Evolutionary conservation across 2,888 invertebrate genomes (phyloP), one percentile per base, ranked within the genome.

Genomic region (Lasioglossum vierecki): DNA sequence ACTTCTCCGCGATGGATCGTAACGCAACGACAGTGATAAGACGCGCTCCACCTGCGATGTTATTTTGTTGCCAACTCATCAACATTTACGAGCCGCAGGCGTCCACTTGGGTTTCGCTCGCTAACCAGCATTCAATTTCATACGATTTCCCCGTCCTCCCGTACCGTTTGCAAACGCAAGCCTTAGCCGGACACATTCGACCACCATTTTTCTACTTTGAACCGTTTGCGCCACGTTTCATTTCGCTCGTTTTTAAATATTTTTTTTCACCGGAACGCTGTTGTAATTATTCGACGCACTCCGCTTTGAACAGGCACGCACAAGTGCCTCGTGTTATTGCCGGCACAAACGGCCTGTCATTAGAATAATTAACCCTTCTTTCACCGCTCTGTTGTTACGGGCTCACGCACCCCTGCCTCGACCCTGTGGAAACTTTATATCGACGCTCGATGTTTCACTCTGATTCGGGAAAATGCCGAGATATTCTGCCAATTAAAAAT

Each of bases 61-160:
- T 82, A 88, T 89, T 89, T 81, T 75, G 66, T 85, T 84, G 88
- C 72, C 76, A 84, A 87, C 85, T 83, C 89, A 77, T 89, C 80
- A 82, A 87, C 88, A 73, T 88, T 87, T 83, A 81, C 89, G 82
- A 81, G 79, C 86, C 71, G 46, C 60, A 15, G 11, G 15, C 15
- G 15, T 26, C 13, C 60, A 49, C 60, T 15, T n/a, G 44, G 4
- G 26, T 49, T 75, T 77, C 57, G 63, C 71, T 76, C 35, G n/a
- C 39, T 41, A 22, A n/a, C 18, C 13, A 13, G 13, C 60, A 68
- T 79, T 57, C 75, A 73, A 84, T 86, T 81, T 88, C 82, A 81
- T 87, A 80, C 82, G 13, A 84, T 80, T 79, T 79, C 57, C 46
- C 53, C 46, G 39, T 80, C 49, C 66, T 30, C 15, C 60, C 44